Base-by-base conservation (phyloP, 35 echinoderm and acorn worm genomes). In the Holothuria glaberrima region DNA sequence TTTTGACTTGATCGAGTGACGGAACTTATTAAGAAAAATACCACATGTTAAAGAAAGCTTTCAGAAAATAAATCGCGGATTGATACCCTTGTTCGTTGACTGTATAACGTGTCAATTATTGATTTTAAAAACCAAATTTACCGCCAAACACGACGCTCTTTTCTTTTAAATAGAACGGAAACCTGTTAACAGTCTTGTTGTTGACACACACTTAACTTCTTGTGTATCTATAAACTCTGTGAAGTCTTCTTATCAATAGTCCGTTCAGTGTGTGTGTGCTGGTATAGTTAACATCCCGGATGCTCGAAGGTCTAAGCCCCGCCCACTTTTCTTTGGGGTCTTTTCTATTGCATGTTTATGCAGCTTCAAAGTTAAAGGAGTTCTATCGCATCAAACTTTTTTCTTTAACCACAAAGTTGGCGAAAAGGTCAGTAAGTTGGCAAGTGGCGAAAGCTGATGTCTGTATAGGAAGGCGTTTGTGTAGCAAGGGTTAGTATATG, bases 181-280 rank as follows among this genome's bases (percentile, higher is more conserved):
- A 78, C 50, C 74, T 21, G n/a, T 48, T 48, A 78, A 54, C 36
- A 48, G 50, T 52, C 35, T 78, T 74, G 18, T 41, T 78, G 74
- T 78, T 78, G 74, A 78, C 74, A 78, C n/a, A 78, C 74, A 78
- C 74, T 78, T 50, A 78, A 48, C 74, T 78, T 20, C 35, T 5
- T 48, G 38, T 78, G 74, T 78, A 78, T 78, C 74, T 52, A 78
- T 48, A 50, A 78, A 78, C 74, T 33, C 66, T 19, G 26, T n/a
- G 29, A 35, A 78, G 38, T 78, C 44, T 30, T 30, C 74, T 78
- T 78, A 78, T 78, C 74, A 48, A 22, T 78, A 6, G 20, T 52
- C 10, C 29, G 33, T 22, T 52, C 20, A 26, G 14, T 52, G 3
- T 36, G 14, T 73, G 30, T 3, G 28, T 48, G 35, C 35, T 14